Conservation (phyloP, 2,888 invertebrate species). For the Plemyria rubiginata region DNA sequence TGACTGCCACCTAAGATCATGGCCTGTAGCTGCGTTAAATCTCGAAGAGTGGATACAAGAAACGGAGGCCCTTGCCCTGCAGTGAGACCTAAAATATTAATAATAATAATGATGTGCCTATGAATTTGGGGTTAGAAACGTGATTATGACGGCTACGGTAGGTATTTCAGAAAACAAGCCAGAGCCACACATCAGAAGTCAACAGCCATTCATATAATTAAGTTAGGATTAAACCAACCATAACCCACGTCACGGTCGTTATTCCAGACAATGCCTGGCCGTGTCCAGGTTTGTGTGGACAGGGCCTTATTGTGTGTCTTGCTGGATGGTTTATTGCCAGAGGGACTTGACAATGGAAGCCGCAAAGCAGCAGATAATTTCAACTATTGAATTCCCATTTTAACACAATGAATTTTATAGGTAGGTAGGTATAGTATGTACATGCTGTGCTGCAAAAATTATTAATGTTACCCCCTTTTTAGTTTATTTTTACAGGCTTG, state of each 20-base stretch:
- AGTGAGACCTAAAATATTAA: too few relatives aligned
- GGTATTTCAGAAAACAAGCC: constrained; percentile 4
- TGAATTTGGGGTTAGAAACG: too few relatives aligned
- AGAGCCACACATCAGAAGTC: constrained; percentile 33
- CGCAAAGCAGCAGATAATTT: not conserved
- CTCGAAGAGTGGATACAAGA: too few relatives aligned
- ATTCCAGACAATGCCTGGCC: constrained; percentile 43
- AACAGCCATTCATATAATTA: constrained; percentile 41
- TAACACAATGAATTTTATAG: not conserved
- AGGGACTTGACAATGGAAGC: not conserved
- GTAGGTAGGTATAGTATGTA: too few relatives aligned
- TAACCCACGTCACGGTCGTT: constrained; percentile 44
- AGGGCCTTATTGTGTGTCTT: constrained; percentile 23
- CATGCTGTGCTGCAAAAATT: too few relatives aligned
- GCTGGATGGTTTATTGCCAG: constrained; percentile 5
- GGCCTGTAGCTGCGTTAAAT: too few relatives aligned
- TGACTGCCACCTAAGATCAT: too few relatives aligned
- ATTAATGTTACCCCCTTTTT: too few relatives aligned
- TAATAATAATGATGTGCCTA: too few relatives aligned
- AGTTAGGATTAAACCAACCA: constrained; percentile 33
- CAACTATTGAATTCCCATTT: not conserved
- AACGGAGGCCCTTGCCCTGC: too few relatives aligned
- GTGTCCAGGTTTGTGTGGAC: constrained; percentile 22
- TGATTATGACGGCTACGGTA: constrained; percentile 1
- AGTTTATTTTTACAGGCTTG: too few relatives aligned